Base-by-base conservation (phyloP, 2,113 vertebrate species). In the Equus przewalskii region DNA sequence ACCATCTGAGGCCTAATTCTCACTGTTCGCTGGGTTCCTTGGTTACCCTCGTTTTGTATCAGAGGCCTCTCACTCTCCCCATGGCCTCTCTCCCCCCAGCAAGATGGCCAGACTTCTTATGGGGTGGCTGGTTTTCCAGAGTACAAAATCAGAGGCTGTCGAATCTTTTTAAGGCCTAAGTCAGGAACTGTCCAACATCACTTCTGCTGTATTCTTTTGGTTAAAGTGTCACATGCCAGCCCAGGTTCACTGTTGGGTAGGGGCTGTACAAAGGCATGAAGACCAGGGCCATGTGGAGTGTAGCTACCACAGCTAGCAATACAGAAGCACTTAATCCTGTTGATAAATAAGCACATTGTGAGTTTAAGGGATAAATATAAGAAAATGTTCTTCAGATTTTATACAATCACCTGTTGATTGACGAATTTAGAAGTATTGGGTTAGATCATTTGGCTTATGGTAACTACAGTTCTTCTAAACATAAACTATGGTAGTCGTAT, bases 391-490 rank as follows among this genome's bases (percentile, higher is more conserved):
- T 51, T 69, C 28, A 58, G 9, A 33, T 95, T 95, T 95, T 86
- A 46, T 64, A 49, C 82, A 93, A 76, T 85, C 41, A 49, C 58
- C 44, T 22, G 69, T 36, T 89, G 76, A 60, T n/a, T 76, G 78
- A 79, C 19, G 54, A 72, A 64, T 79, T 76, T 87, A 83, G 49
- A 93, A 78, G 11, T 70, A 49, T 33, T 33, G 11, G 13, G 79
- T 67, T 94, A 70, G 69, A 90, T 84, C 60, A 90, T 87, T 85
- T 89, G 79, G 26, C 49, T 33, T 49, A 28, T 80, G 56, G 22
- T 60, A 91, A 69, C 33, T 82, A 72, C 90, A 96, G 73, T 90
- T 91, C 85, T 69, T 76, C 56, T 76, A 70, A 93, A 76, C 36
- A 69, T 46, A 94, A 79, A 80, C 65, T 26, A 0, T 91, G 69